Conservation (phyloP, 2,113 vertebrate species). For the Trogon melanurus region DNA sequence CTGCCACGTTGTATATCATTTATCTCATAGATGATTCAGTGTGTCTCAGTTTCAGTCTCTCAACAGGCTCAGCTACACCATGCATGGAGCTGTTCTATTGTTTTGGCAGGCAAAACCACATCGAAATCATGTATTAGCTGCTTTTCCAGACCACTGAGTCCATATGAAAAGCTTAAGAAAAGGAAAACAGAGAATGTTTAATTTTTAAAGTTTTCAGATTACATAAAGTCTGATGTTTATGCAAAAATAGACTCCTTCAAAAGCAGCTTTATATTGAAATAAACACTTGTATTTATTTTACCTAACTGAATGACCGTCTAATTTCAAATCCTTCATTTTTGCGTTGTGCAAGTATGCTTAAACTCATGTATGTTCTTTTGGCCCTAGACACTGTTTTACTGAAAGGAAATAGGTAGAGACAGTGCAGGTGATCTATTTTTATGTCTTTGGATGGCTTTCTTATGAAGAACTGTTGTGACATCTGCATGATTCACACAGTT, state of each 20-base stretch:
- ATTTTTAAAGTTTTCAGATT: background rate
- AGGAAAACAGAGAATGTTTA: background rate
- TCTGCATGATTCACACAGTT: background rate
- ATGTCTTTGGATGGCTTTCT: background rate
- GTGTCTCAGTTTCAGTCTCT: background rate
- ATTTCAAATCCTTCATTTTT: background rate
- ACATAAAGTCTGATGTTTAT: background rate
- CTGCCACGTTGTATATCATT: background rate
- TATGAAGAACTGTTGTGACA: background rate
- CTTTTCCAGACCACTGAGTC: background rate
- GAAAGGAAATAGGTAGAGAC: background rate
- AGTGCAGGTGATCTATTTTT: background rate
- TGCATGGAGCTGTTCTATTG: background rate
- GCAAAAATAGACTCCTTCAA: background rate
- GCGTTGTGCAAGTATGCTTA: background rate
- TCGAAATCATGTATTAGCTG: background rate
- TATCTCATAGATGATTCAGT: background rate
- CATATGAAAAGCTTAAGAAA: background rate
- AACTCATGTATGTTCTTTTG: background rate
- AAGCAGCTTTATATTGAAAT: background rate
- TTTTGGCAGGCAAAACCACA: background rate
- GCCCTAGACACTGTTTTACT: background rate
- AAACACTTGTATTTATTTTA: background rate
- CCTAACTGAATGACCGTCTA: background rate
- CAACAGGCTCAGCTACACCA: background rate